Percentiles rank a stretch among this genome's conserved stretches.
These are phyloP conservation scores for Mastigias papua DNA, from an alignment of 30 jellyfish, hydroid and myxozoan species.

Conservation along the genomic window DNA sequence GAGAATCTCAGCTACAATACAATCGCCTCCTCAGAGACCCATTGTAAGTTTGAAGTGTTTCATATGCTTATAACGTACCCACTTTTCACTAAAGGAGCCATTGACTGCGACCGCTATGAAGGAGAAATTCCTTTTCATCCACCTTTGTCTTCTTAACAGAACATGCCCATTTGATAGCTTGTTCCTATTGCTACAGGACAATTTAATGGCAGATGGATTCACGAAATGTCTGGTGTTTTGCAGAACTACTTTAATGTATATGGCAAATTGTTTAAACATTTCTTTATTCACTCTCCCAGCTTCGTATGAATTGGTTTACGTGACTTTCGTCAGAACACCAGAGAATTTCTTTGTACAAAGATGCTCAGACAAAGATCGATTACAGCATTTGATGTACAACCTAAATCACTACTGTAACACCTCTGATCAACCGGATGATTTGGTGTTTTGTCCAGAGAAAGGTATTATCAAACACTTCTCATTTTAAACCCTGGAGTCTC, in stretches of 20 bases:
- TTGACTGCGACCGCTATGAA: no score
- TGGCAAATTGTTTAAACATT: no score
- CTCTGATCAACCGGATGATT: slow-evolving; percentile 71
- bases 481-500: no score
- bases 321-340: slow-evolving; percentile 78
- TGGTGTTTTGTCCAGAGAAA: slow-evolving; percentile 69
- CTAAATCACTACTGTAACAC: slow-evolving; percentile 77
- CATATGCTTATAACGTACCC: background rate
- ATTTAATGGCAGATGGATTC: no score
- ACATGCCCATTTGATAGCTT: no score
- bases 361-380: slow-evolving; percentile 84
- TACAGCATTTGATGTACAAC: slow-evolving; percentile 80
- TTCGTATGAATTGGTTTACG: slow-evolving; percentile 80
- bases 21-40: background rate
- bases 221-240: no score
- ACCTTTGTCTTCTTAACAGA: no score
- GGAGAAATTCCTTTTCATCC: no score
- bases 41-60: background rate
- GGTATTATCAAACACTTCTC: slow-evolving; percentile 39
- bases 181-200: no score
- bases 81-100: no score
- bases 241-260: no score
- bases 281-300: slow-evolving; percentile 4
- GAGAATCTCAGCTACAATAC: background rate
- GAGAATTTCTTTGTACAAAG: slow-evolving; percentile 76